A percentile compares a stretch with the other conserved stretches of the same genome.
Evolutionary conservation across 2,797 vertebrate species (phyloP).

Genomic region (Peromyscus melanophrys): DNA sequence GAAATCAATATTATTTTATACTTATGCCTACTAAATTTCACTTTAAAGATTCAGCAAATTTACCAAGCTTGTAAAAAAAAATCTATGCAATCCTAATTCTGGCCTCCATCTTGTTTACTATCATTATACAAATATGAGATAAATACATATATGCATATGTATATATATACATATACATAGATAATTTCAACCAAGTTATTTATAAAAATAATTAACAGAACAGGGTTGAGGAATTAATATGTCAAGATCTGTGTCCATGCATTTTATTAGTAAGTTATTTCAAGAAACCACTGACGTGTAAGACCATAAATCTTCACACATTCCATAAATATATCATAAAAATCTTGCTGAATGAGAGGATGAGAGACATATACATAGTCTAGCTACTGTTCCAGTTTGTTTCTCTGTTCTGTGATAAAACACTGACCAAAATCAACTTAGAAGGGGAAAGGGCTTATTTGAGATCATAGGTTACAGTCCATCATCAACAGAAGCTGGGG

Average conservation of each 20-base stretch:
- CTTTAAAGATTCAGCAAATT: conserved; percentile 40
- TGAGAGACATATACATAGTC: not conserved
- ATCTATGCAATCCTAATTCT: conserved; percentile 41
- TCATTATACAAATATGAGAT: not conserved
- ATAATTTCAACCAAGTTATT: conserved; percentile 28
- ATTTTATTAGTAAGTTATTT: conserved; percentile 31
- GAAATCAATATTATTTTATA: conserved; percentile 31
- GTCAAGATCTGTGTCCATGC: not conserved
- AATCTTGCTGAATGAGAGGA: conserved; percentile 35
- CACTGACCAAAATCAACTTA: not conserved
- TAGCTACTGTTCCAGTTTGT: not conserved
- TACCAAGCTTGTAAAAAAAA: conserved; percentile 47
- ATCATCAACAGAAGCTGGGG: not conserved
- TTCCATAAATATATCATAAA: conserved; percentile 46
- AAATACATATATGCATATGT: not conserved
- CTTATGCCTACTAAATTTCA: conserved; percentile 42
- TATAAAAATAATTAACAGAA: conserved; percentile 18
- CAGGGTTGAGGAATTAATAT: not conserved
- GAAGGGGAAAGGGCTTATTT: not conserved
- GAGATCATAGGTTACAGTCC: not conserved
- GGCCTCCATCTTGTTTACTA: not conserved
- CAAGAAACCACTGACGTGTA: conserved; percentile 34
- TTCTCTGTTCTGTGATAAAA: not conserved
- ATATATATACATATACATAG: not conserved
- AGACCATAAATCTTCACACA: not conserved